Base-by-base conservation (phyloP, 2,113 vertebrate species). In the Rhinichthys klamathensis region DNA sequence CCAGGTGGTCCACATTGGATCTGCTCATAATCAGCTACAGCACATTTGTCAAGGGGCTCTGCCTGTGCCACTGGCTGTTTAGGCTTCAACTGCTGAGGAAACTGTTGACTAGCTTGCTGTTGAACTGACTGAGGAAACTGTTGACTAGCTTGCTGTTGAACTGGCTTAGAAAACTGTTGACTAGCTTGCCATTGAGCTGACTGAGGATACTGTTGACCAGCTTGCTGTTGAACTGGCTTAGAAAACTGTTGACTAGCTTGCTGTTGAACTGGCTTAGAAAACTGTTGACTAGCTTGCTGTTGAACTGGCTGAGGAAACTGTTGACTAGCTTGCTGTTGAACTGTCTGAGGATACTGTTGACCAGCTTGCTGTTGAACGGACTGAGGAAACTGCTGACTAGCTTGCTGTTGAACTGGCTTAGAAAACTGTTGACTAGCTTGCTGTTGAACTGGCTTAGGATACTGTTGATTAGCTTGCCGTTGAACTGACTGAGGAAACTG, bases 1-100 rank as follows among this genome's bases (percentile, higher is more conserved):
- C 85, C 88, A 51, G 44, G 49, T 38, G 65, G 30, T 1, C 94
- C 94, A 88, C 94, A 95, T 7, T 32, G 84, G 61, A 94, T 86
- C 89, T 85, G 92, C 44, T 91, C 84, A 1, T 0, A 18, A 25
- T 87, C 88, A 78, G 85, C 85, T 51, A 94, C 89, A 12, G 76
- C 23, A 70, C 94, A 95, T 76, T 90, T 91, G 23, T 84, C 51
- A 32, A 60, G 38, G 54, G 27, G n/a, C 6, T 16, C 54, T 49
- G 27, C 6, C 6, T 25, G 12, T 1, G 6, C 90, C 86, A 80
- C 49, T 84, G 4, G 51, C 16, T 54, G 51, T 16, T 54, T 54
- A 54, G 16, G 25, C 5, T n/a, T 85, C 86, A 44, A 0, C 23
- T 61, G 85, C 23, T 80, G 89, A 7, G 16, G 10, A 61, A 12